These are phyloP conservation scores for Nasonia giraulti DNA, from an alignment of 1,140 invertebrate species.

Conservation along the genomic window DNA sequence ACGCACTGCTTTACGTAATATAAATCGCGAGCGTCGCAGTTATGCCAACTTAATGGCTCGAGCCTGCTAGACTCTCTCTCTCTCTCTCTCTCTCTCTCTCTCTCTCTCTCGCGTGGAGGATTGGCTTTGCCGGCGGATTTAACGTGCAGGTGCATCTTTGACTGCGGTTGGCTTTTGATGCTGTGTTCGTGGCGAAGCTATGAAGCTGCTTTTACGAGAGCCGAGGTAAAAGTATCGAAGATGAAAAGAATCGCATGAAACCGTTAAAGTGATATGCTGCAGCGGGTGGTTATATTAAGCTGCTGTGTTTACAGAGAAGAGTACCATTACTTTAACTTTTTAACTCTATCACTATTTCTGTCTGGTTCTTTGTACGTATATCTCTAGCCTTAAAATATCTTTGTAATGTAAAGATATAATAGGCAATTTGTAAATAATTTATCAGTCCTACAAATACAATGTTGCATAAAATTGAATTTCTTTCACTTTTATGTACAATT, in stretches of 20 bases:
- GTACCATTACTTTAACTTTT: too few species aligned
- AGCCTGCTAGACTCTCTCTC: neutral
- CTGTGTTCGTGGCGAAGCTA: neutral
- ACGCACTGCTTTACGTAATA: neutral
- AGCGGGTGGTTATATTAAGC: neutral
- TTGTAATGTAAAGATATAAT: too few species aligned
- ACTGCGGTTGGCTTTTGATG: neutral
- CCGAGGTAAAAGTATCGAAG: neutral
- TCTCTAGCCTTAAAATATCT: too few species aligned
- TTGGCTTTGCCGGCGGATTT: neutral
- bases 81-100: too few species aligned
- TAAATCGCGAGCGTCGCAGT: conserved; percentile 6
- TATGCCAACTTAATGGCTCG: neutral
- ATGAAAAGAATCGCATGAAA: neutral
- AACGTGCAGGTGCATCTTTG: neutral
- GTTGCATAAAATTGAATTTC: too few species aligned
- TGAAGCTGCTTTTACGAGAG: neutral
- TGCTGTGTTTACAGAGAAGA: neutral
- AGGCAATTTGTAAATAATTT: too few species aligned
- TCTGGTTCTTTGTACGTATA: too few species aligned
- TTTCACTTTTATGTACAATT: too few species aligned
- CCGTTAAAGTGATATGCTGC: neutral
- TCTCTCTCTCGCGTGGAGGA: too few species aligned
- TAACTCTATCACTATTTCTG: too few species aligned
- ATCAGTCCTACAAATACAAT: too few species aligned